Evolutionary conservation across 2,113 vertebrate species (phyloP), one percentile per base, ranked within the genome.

Genomic region (Esox niger): DNA sequence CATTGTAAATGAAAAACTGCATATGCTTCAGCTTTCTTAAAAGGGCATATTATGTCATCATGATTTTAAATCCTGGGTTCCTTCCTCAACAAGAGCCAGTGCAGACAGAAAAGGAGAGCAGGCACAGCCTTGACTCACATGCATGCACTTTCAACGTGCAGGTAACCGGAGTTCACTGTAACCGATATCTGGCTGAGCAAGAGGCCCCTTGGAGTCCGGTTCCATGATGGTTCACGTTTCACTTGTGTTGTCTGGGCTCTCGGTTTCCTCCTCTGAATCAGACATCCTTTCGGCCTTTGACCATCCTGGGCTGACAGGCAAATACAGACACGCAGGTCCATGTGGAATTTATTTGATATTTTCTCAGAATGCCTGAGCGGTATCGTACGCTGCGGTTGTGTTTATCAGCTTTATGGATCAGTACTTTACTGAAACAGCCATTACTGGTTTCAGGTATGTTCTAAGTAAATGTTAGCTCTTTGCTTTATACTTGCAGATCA

Each of bases 181-280:
- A 38, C 74, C 76, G 66, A 76, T 80, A 74, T 77, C 70, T 67
- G 65, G 49, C 21, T 11, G 29, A 58, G 76, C 23, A 62, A 20
- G 38, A 43, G 38, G 15, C 58, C 73, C 30, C 55, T 60, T 11
- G 68, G 86, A 79, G 66, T 92, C 84, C 49, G 46, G 69, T 92
- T 91, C 52, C 80, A 35, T 21, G 76, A 35, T 21, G 75, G 84
- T 68, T 86, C 76, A 35, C 38, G 71, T 88, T 91, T 90, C 90
- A 86, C 86, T 90, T 86, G 90, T 86, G 80, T 68, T 75, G 76
- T 83, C 79, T 66, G 46, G 70, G 74, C 63, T 84, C 77, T 87
- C 80, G 71, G 77, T 87, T 86, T 87, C 85, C 77, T 77, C 46
- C 61, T 62, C 81, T 68, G 64, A 66, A 73, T 73, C 58, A 58